Evolutionary conservation across 2,113 vertebrate species (phyloP), one percentile per base, ranked within the genome.

Genomic region (Isichthys henryi): DNA sequence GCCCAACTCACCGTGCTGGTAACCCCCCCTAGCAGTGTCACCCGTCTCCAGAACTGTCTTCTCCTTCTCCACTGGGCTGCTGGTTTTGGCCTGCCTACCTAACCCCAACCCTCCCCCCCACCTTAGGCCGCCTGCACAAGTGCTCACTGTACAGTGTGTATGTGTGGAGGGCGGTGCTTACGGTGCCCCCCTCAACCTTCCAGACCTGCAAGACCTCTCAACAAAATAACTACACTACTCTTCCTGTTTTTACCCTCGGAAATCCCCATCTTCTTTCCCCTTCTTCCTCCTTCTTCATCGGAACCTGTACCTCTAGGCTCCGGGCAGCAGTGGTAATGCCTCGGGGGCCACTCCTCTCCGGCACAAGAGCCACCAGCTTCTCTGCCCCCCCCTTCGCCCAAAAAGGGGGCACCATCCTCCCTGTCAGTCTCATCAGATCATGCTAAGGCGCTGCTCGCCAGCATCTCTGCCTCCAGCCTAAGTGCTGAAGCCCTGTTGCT

Each of bases 401-500:
- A 74, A 74, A 95, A 95, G 56, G 92, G 93, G 45, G 62, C 92
- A 5, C 43, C 92, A 35, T 92, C 94, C 89, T 93, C 93, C 86
- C 46, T 93, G 91, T 94, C 92, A 58, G 82, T 93, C 90, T 94
- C 96, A 80, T 90, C 94, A 83, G 94, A 91, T 91, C 95, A 94
- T 91, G 95, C 95, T 0, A 95, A 93, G 90, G 94, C 94, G 15
- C 93, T 96, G 56, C 91, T 96, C 91, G 95, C 95, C 0, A 95
- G 95, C 91, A 92, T 95, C 74, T 94, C 95, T 0, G 92, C 94
- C 58, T 93, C 94, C 3, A 94, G 94, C 86, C 91, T 96, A 74
- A 94, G 91, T 1, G 91, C 96, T 0, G 96, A 96, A 93, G 95
- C 95, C 70, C 93, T 96, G 50, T 80, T 66, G 62, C 94, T 96